Percentiles rank a stretch among this genome's conserved stretches.
phyloP scores from a whole-genome alignment of 2,888 invertebrate genomes.

The Folsomia candida region DNA sequence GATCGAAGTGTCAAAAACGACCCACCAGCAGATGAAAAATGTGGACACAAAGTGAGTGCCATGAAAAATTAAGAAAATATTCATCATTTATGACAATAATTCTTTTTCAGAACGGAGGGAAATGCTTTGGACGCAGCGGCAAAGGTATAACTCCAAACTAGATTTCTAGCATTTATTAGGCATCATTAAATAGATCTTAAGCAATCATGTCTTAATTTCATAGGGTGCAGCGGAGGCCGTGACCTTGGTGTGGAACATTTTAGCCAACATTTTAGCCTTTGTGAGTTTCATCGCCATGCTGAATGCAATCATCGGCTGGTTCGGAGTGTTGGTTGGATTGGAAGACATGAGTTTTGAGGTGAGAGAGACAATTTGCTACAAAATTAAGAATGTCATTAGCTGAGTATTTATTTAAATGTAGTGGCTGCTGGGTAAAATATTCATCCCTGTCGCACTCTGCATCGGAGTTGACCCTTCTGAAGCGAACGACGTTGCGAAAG shows the following conservation, averaged over 20 bases:
- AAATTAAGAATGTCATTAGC: background rate
- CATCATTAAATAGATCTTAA: background rate
- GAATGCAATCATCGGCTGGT: constrained; percentile 76
- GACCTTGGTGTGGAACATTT: constrained; percentile 74
- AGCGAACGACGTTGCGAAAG: constrained; percentile 71
- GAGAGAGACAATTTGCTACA: constrained; percentile 28
- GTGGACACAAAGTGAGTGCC: constrained; percentile 43
- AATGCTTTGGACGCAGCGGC: constrained; percentile 88
- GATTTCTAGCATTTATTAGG: constrained; percentile 70
- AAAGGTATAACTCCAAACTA: constrained; percentile 61
- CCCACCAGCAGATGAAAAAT: constrained; percentile 69
- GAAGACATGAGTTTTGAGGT: constrained; percentile 60
- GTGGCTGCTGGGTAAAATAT: constrained; percentile 78
- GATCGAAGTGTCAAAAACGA: constrained; percentile 73
- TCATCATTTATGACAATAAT: background rate
- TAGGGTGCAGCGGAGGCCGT: constrained; percentile 35
- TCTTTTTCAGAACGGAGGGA: constrained; percentile 66
- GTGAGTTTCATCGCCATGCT: constrained; percentile 74
- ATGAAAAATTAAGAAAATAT: background rate
- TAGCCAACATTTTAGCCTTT: constrained; percentile 74
- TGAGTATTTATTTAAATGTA: constrained; percentile 54
- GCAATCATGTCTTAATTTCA: too few species aligned
- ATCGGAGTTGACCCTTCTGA: constrained; percentile 70
- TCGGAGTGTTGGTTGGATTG: constrained; percentile 73
- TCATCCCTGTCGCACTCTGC: constrained; percentile 84